Conservation (phyloP, 2,797 vertebrate genomes). For the Enteromius unitaeniatus region DNA sequence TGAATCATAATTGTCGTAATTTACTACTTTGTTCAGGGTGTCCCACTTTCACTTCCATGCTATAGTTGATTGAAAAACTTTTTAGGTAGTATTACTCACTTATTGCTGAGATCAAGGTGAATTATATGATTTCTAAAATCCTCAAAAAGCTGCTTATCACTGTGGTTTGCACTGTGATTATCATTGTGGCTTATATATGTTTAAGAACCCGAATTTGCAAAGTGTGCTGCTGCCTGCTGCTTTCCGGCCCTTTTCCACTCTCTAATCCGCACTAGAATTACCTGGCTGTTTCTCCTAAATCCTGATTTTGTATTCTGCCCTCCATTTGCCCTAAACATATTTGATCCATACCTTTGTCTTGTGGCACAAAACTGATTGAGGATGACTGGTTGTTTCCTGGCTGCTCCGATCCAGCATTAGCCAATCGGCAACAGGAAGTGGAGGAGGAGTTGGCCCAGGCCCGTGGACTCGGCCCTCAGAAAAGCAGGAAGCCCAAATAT, state of each 20-base stretch:
- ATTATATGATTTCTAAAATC: not conserved
- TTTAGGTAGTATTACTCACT: not conserved
- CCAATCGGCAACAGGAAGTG: conserved; percentile 93
- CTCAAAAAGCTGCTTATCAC: not conserved
- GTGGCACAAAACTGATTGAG: conserved; percentile 99
- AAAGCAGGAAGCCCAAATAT: conserved; percentile 78
- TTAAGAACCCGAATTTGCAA: not conserved
- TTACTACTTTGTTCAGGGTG: not conserved
- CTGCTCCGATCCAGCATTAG: conserved; percentile 97
- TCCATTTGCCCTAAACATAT: conserved; percentile 59
- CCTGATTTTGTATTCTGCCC: conserved; percentile 23
- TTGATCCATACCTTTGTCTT: conserved; percentile 77
- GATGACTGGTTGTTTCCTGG: conserved; percentile 99
- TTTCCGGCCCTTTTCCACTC: conserved; percentile 52
- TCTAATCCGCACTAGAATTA: conserved; percentile 17
- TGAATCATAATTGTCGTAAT: not conserved
- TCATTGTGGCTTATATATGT: too few relatives aligned
- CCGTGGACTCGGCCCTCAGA: conserved; percentile 79
- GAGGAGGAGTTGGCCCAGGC: conserved; percentile 91
- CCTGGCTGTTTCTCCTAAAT: conserved; percentile 8
- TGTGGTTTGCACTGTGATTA: not conserved
- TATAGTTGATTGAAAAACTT: not conserved
- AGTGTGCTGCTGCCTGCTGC: conserved; percentile 39
- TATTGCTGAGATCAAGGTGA: not conserved
- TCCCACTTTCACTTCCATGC: not conserved